These are phyloP conservation scores for Babyrousa celebensis DNA, from an alignment of 2,797 vertebrate genomes.

Conservation along the genomic window DNA sequence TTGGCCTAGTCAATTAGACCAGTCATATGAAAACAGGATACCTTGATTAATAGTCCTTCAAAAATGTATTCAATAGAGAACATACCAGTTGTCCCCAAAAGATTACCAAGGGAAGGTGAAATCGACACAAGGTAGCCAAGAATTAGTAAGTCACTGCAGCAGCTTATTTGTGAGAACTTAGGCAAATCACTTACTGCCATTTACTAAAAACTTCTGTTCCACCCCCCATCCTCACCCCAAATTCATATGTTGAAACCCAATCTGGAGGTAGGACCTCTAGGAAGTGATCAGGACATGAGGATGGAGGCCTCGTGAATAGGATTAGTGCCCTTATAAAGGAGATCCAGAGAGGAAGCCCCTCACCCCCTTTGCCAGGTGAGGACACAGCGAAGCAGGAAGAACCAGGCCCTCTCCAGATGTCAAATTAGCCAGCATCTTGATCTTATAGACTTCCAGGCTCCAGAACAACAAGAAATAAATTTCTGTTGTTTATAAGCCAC, in stretches of 20 bases:
- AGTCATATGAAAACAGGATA: neutral
- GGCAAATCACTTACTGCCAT: neutral
- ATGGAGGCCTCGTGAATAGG: neutral
- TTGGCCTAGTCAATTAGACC: neutral
- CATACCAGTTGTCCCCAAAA: neutral
- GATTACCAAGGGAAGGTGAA: neutral
- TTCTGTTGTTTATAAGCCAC: neutral
- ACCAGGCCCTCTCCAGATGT: neutral
- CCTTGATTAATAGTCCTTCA: neutral
- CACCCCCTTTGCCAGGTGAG: neutral
- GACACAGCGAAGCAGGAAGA: neutral
- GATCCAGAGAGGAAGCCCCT: neutral
- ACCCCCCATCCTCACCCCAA: too few species aligned
- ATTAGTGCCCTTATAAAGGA: neutral
- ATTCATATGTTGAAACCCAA: neutral
- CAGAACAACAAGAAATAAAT: neutral
- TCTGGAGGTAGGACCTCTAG: neutral
- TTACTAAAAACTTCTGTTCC: neutral
- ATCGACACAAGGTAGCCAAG: neutral
- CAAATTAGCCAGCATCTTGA: neutral
- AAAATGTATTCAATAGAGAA: neutral
- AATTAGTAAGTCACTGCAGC: neutral
- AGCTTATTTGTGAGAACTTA: neutral
- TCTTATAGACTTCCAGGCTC: neutral
- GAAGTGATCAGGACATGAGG: neutral